phyloP scores from a whole-genome alignment of 2,888 invertebrate genomes.

The Eristalinus sepulchralis region DNA sequence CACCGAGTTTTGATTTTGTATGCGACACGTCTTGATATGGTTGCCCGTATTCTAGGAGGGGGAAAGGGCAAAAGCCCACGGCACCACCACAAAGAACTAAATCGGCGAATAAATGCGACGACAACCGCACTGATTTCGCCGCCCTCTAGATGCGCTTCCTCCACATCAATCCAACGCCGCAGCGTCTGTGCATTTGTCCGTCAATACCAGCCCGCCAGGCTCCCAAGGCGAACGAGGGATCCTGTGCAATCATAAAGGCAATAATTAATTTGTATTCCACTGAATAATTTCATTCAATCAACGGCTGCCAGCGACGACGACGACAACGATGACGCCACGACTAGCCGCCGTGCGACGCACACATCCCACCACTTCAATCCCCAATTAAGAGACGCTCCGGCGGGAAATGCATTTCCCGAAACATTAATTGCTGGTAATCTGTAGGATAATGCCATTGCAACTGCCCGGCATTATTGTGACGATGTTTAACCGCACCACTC shows the following conservation, averaged over 20 bases:
- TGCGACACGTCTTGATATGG: neutral
- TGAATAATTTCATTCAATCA: constrained; percentile 46
- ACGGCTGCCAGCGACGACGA: neutral
- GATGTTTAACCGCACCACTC: neutral
- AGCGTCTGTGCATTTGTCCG: neutral
- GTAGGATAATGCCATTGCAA: neutral
- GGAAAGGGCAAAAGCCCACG: neutral
- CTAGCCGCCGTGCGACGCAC: neutral
- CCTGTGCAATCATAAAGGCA: constrained; percentile 13
- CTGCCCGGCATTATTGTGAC: constrained; percentile 26
- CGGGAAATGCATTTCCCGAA: constrained; percentile 17
- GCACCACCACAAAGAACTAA: too few relatives aligned
- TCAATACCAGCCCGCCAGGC: neutral
- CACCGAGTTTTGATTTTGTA: constrained; percentile 1
- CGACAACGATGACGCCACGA: neutral
- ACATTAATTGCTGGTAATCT: constrained; percentile 60
- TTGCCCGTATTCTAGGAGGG: neutral
- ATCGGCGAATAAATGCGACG: neutral
- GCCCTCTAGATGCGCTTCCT: neutral
- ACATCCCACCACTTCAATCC: neutral
- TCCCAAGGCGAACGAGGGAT: neutral
- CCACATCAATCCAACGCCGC: neutral
- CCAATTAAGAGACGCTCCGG: neutral
- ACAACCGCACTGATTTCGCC: neutral
- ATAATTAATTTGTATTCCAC: constrained; percentile 47